Percentiles rank a stretch among this genome's conserved stretches.
These are phyloP conservation scores for Bubo scandiacus DNA, from an alignment of 2,113 vertebrate genomes.

Conservation along the genomic window DNA sequence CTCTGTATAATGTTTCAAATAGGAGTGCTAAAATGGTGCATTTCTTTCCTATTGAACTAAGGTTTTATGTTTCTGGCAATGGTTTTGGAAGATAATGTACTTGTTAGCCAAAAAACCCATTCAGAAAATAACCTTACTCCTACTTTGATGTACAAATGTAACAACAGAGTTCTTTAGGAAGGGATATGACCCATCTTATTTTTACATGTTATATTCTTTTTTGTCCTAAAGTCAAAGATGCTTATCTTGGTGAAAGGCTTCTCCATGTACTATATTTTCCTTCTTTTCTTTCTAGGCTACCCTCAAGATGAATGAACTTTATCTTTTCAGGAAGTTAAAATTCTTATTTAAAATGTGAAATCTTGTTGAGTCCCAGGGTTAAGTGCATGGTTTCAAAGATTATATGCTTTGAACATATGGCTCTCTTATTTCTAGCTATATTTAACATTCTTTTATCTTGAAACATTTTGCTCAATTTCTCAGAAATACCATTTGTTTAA, in stretches of 20 bases:
- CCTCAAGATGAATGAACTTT: constrained; percentile 15
- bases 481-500: constrained; percentile 40
- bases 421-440: constrained; percentile 53
- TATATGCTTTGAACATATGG: constrained; percentile 24
- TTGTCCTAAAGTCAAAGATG: background rate
- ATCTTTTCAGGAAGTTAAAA: constrained; percentile 42
- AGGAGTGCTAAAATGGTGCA: background rate
- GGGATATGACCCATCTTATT: background rate
- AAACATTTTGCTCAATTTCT: constrained; percentile 52
- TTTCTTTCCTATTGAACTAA: constrained; percentile 9
- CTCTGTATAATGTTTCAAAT: constrained; percentile 43
- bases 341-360: constrained; percentile 54
- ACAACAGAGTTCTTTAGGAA: background rate
- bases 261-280: background rate
- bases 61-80: constrained; percentile 49
- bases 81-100: constrained; percentile 28
- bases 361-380: constrained; percentile 24
- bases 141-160: constrained; percentile 51
- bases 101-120: constrained; percentile 35
- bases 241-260: constrained; percentile 9
- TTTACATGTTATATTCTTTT: background rate
- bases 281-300: background rate
- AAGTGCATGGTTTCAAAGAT: constrained; percentile 38
- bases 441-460: constrained; percentile 59
- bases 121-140: constrained; percentile 26